A percentile compares a stretch with the other conserved stretches of the same genome.
Conservation (phyloP, 1,140 invertebrate species). For the Diabrotica undecimpunctata region DNA sequence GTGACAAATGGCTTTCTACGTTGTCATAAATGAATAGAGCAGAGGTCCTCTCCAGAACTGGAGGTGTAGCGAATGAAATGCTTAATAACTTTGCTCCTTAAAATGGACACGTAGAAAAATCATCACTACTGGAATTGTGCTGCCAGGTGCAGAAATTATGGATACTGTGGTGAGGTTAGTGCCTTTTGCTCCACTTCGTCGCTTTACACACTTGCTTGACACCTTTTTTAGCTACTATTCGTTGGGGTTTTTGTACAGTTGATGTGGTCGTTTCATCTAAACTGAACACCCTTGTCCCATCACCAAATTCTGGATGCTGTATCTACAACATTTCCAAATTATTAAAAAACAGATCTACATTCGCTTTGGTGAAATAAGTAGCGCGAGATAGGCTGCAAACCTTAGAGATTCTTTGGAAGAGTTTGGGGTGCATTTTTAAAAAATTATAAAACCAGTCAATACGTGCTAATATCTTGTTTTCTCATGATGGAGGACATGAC, state of each 20-base stretch:
- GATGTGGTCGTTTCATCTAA: conserved; percentile 8
- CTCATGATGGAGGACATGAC: too few relatives aligned
- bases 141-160: conserved; percentile 5
- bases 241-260: conserved; percentile 4
- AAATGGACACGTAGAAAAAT: too few relatives aligned
- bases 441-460: too few relatives aligned
- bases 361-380: background rate
- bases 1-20: too few relatives aligned
- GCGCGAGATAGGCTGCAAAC: too few relatives aligned
- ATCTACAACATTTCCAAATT: conserved; percentile 1
- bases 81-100: too few relatives aligned
- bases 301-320: conserved; percentile 1
- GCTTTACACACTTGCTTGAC: conserved; percentile 24
- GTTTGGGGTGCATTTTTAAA: too few relatives aligned
- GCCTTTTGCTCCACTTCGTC: conserved; percentile 46
- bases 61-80: too few relatives aligned
- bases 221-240: conserved; percentile 38
- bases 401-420: too few relatives aligned
- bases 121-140: background rate
- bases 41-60: too few relatives aligned
- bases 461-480: too few relatives aligned
- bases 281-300: conserved; percentile 3
- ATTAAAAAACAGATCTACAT: background rate
- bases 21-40: too few relatives aligned
- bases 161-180: conserved; percentile 42